Percentiles rank a stretch among this genome's conserved stretches.
Evolutionary conservation across 2,797 vertebrate species (phyloP).

Genomic region (Rhinophrynus dorsalis): DNA sequence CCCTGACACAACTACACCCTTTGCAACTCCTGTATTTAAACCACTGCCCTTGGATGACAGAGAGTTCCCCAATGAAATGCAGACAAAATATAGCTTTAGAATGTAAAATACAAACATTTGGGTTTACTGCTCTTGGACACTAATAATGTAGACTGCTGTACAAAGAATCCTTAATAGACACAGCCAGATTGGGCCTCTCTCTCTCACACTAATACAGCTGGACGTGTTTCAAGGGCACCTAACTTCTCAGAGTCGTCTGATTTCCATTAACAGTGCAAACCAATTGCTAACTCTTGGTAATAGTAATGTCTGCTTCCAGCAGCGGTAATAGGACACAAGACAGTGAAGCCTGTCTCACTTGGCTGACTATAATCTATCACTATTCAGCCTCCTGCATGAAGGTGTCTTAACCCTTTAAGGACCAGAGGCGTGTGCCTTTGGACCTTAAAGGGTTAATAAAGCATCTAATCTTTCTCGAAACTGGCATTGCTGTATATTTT

Average conservation of each 20-base stretch:
- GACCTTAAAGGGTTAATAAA: too few species aligned
- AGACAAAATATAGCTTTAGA: too few species aligned
- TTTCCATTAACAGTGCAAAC: conserved; percentile 11
- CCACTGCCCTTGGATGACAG: too few species aligned
- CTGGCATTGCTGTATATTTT: neutral
- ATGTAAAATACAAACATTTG: too few species aligned
- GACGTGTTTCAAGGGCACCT: conserved; percentile 24
- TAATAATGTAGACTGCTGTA: neutral
- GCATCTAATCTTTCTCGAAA: too few species aligned
- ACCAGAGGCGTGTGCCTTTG: too few species aligned
- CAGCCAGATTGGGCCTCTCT: neutral
- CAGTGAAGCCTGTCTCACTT: neutral
- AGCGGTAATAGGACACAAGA: neutral
- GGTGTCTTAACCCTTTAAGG: too few species aligned
- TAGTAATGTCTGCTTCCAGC: neutral
- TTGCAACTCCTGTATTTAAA: too few species aligned
- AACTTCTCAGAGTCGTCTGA: neutral
- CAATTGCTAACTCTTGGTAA: conserved; percentile 12
- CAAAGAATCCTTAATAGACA: conserved; percentile 9
- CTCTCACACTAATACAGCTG: conserved; percentile 2
- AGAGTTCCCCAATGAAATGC: too few species aligned
- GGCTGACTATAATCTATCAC: conserved; percentile 7
- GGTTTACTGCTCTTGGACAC: too few species aligned
- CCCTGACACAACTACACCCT: too few species aligned
- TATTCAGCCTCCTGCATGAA: neutral